phyloP scores from a whole-genome alignment of 2,113 vertebrate genomes.

The Xenopus laevis region DNA sequence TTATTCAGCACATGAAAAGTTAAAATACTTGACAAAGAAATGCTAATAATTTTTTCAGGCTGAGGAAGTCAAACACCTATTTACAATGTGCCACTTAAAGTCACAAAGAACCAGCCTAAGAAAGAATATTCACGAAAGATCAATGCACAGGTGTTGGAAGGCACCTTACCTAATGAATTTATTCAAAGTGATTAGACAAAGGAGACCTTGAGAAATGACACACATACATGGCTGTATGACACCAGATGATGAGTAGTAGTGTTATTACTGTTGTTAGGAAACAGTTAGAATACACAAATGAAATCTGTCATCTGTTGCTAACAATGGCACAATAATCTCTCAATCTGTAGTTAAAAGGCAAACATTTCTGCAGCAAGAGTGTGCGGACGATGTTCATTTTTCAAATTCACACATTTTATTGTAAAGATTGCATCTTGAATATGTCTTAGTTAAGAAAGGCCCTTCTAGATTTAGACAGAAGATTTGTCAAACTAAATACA shows the following conservation, averaged over 20 bases:
- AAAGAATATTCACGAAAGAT: not conserved
- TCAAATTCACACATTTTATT: not conserved
- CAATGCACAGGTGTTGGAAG: conserved; percentile 22
- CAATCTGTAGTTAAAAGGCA: conserved; percentile 28
- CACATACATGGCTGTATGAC: not conserved
- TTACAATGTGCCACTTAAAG: conserved; percentile 12
- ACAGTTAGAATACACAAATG: conserved; percentile 25
- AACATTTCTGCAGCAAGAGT: conserved; percentile 8
- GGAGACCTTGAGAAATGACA: conserved; percentile 10
- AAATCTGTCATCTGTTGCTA: conserved; percentile 19
- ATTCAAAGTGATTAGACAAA: not conserved
- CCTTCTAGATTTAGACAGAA: conserved; percentile 4
- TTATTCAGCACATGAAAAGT: too few relatives aligned
- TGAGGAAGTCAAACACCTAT: conserved; percentile 23
- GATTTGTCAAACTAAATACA: conserved; percentile 16
- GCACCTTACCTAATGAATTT: not conserved
- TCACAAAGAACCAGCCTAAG: conserved; percentile 1
- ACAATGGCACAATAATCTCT: conserved; percentile 25
- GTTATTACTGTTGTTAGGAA: conserved; percentile 34
- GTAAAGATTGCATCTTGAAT: conserved; percentile 21
- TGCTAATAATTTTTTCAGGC: not conserved
- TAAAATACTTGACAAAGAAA: too few relatives aligned
- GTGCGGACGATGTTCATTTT: conserved; percentile 10
- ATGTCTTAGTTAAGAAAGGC: conserved; percentile 8
- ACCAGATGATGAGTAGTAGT: not conserved